Percentiles rank a stretch among this genome's conserved stretches.
phyloP scores from a whole-genome alignment of 2,888 invertebrate species.

The Dryobota labecula region DNA sequence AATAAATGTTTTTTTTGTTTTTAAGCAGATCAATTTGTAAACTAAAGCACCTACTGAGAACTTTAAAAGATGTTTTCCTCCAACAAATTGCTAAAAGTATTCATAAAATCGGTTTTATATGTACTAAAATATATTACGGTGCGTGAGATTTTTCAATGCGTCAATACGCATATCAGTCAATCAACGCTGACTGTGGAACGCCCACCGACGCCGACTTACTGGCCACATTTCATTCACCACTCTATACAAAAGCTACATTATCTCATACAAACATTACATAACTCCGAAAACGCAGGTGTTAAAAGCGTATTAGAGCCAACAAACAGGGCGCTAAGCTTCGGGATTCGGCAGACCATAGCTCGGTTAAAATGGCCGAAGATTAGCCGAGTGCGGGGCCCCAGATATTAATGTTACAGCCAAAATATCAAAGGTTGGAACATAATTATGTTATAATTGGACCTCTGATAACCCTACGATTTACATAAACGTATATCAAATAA shows the following conservation, averaged over 20 bases:
- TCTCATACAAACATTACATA: conserved; percentile 80
- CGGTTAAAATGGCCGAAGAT: conserved; percentile 86
- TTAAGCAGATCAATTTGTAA: conserved; percentile 12
- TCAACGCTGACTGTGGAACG: conserved; percentile 69
- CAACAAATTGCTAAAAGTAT: conserved; percentile 24
- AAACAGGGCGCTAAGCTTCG: conserved; percentile 88
- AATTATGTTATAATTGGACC: conserved; percentile 68
- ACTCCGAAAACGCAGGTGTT: conserved; percentile 87
- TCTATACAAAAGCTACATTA: conserved; percentile 79
- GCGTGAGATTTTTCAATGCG: conserved; percentile 59
- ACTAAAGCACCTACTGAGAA: conserved; percentile 15
- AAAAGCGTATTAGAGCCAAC: conserved; percentile 87
- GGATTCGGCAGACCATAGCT: conserved; percentile 84
- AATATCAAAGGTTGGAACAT: conserved; percentile 79
- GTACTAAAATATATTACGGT: conserved; percentile 42
- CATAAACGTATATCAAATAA: conserved; percentile 61
- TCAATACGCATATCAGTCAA: conserved; percentile 67
- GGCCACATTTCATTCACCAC: conserved; percentile 77
- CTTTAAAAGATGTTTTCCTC: neutral
- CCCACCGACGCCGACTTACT: conserved; percentile 60
- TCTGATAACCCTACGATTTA: conserved; percentile 65
- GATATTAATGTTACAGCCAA: conserved; percentile 81
- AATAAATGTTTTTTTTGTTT: no score
- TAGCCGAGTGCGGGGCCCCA: conserved; percentile 77
- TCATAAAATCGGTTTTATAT: conserved; percentile 47